Evolutionary conservation across 23 tunicate genomes (phyloP), one percentile per base, ranked within the genome.

Genomic region (Pegea sp.): DNA sequence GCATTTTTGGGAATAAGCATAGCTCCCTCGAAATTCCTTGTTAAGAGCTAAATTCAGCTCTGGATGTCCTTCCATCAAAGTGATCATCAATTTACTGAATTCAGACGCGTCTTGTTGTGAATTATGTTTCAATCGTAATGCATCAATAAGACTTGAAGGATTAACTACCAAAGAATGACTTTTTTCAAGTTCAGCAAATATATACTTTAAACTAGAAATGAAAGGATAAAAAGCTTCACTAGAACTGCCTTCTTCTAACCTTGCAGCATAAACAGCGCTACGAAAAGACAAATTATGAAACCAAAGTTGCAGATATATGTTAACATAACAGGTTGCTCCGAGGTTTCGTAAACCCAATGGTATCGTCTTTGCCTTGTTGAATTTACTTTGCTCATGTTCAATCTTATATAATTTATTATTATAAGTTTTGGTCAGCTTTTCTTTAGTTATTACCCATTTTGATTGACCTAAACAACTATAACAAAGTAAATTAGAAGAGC

Each of bases 21-120:
- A 80, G 33, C 71, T 38, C 4, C 93, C 93, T 61, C 80, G 38
- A 62, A 80, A 72, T 56, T 80, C 81, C 16, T 66, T 24, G n/a
- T 74, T 49, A 53, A 80, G 60, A 25, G 71, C 69, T 26, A 61
- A 19, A 24, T 69, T 55, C 1, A 80, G 49, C 0, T 59, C 50
- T 0, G 93, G 70, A 1, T 33, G 71, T 20, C 65, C 64, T 56
- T 80, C 77, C 59, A 80, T 31, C 24, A 80, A 32, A 59, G 69
- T 50, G 60, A 80, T 49, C 26, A 80, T 56, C 13, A 80, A 56
- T 51, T 80, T 80, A 0, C 79, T 71, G 66, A 80, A 80, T 48
- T 80, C 93, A 55, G 71, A 79, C 1, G 93, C 93, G 62, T 80
- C 93, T 65, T 80, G 93, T 54, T 80, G 93, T 34, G 71, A 51